Percentiles rank a stretch among this genome's conserved stretches.
These are phyloP conservation scores for Daboia siamensis DNA, from an alignment of 2,113 vertebrate species.

Conservation along the genomic window DNA sequence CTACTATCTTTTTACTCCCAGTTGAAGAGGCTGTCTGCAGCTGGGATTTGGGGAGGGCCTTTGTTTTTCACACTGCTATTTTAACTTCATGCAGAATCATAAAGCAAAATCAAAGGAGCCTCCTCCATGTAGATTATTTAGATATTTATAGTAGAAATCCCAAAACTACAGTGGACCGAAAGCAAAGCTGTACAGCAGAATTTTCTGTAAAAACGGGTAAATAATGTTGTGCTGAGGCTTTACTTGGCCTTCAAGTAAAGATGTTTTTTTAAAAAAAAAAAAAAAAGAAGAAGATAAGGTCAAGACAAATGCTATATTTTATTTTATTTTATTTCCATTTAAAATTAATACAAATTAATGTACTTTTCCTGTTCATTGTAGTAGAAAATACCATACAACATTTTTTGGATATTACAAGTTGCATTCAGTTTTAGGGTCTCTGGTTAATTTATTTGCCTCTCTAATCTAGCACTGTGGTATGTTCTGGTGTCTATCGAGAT, in stretches of 20 bases:
- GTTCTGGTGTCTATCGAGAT: not conserved
- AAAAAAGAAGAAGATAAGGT: not conserved
- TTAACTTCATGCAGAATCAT: not conserved
- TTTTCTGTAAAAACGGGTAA: not conserved
- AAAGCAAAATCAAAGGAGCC: not conserved
- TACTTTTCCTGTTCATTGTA: not conserved
- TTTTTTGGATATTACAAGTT: not conserved
- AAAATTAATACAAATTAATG: not conserved
- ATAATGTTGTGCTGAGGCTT: not conserved
- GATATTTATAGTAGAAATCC: not conserved
- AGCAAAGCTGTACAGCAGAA: not conserved
- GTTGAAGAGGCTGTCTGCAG: not conserved
- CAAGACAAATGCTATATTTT: not conserved
- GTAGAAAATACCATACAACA: not conserved
- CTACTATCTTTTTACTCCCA: not conserved
- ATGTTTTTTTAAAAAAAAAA: not conserved
- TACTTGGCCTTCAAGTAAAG: not conserved
- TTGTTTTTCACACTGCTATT: not conserved
- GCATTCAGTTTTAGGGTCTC: not conserved
- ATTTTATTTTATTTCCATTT: not conserved
- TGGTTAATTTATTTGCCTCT: not conserved
- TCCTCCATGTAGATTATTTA: not conserved
- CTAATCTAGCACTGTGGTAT: not conserved
- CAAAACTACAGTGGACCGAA: not conserved
- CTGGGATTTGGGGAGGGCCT: not conserved